Percentiles rank a stretch among this genome's conserved stretches.
These are phyloP conservation scores for Turritopsis dohrnii DNA, from an alignment of 30 jellyfish, hydroid and myxozoan species.

Conservation along the genomic window DNA sequence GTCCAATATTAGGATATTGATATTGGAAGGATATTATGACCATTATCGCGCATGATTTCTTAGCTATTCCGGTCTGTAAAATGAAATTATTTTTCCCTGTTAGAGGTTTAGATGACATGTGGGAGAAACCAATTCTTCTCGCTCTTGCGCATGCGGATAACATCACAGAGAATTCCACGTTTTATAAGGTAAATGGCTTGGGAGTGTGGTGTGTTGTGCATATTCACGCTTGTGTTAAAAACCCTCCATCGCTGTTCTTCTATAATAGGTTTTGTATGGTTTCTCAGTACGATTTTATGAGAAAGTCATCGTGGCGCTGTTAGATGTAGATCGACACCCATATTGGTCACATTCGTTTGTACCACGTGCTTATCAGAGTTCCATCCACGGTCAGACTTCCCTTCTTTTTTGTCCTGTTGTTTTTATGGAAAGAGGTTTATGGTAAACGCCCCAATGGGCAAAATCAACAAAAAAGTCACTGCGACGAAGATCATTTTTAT, in stretches of 20 bases:
- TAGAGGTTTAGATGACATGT: conserved; percentile 25
- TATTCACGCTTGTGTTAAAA: background rate
- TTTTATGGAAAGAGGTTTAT: too few species aligned
- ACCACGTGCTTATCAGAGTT: conserved; percentile 60
- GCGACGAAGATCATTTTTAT: too few species aligned
- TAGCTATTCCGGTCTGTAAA: background rate
- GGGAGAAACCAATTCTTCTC: conserved; percentile 28
- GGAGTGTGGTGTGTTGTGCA: background rate
- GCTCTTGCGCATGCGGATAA: conserved; percentile 33
- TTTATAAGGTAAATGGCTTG: conserved; percentile 10
- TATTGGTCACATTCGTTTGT: conserved; percentile 87
- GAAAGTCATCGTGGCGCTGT: conserved; percentile 49
- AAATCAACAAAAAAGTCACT: too few species aligned
- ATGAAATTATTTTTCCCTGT: background rate
- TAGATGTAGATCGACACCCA: conserved; percentile 64
- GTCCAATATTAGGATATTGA: too few species aligned
- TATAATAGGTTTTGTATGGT: conserved; percentile 44
- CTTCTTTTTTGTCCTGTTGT: background rate
- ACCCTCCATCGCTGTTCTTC: background rate
- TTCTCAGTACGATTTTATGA: conserved; percentile 49
- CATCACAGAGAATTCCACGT: conserved; percentile 23
- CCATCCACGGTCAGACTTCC: conserved; percentile 40
- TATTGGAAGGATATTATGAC: too few species aligned
- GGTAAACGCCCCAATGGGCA: too few species aligned
- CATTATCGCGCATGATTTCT: too few species aligned